phyloP scores from a whole-genome alignment of 2,888 invertebrate species.

The Watsonalla cultraria region DNA sequence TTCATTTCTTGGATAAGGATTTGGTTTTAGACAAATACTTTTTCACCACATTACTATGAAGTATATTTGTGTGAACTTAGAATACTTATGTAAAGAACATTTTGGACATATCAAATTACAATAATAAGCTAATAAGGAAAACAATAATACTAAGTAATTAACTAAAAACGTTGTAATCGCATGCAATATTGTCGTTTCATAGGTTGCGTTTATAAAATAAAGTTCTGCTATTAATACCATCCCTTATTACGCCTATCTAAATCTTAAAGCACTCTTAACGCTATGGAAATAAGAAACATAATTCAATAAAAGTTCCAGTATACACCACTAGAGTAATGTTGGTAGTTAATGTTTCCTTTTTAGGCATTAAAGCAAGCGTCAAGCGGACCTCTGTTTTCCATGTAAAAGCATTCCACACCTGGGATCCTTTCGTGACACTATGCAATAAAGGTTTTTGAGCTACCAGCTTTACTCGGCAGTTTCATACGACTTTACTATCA shows the following conservation, averaged over 20 bases:
- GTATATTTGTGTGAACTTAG: no score
- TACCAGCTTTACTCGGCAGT: conserved; percentile 20
- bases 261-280: conserved; percentile 10
- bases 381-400: conserved; percentile 59
- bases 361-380: conserved; percentile 51
- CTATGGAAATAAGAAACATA: conserved; percentile 14
- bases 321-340: conserved; percentile 24
- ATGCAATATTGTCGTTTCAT: conserved; percentile 45
- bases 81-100: no score
- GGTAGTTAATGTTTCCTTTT: conserved; percentile 41
- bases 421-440: conserved; percentile 67
- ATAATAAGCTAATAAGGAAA: conserved; percentile 30
- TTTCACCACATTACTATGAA: no score
- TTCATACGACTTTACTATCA: conserved; percentile 18
- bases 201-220: conserved; percentile 35
- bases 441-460: conserved; percentile 55
- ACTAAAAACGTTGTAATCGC: conserved; percentile 48
- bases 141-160: conserved; percentile 59
- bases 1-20: no score
- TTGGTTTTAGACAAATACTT: no score
- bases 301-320: conserved; percentile 6
- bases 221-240: conserved; percentile 13
- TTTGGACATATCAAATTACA: no score
- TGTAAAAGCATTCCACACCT: conserved; percentile 71
- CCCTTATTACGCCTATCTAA: conserved; percentile 6